Evolutionary conservation across 2,797 vertebrate species (phyloP).

Genomic region (Syngnathus rostellatus): DNA sequence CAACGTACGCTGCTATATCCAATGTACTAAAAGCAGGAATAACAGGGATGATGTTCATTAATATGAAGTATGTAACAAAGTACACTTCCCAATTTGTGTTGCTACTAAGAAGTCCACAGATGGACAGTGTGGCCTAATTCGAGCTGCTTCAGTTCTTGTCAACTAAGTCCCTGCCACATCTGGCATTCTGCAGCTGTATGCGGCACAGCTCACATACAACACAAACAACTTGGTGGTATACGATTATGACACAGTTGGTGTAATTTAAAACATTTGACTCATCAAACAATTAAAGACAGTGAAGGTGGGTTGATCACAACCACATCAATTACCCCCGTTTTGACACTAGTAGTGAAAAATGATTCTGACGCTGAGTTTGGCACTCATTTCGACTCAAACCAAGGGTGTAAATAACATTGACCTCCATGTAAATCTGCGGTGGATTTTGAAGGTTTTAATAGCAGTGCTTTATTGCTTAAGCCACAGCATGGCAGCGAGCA

Average conservation of each 20-base stretch:
- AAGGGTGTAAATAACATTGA: constrained; percentile 9
- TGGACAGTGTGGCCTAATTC: constrained; percentile 45
- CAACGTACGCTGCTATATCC: neutral
- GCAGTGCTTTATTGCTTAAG: constrained; percentile 15
- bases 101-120: constrained; percentile 41
- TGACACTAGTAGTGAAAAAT: neutral
- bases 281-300: neutral
- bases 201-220: constrained; percentile 16
- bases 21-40: neutral
- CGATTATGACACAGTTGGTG: neutral
- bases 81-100: constrained; percentile 21
- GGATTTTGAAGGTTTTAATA: constrained; percentile 26
- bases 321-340: neutral
- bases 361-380: neutral
- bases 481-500: constrained; percentile 13
- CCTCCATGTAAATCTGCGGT: constrained; percentile 11
- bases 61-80: constrained; percentile 1
- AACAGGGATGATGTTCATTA: constrained; percentile 3
- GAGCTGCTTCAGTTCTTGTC: constrained; percentile 8
- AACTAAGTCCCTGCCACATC: constrained; percentile 35
- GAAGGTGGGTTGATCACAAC: neutral
- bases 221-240: constrained; percentile 2
- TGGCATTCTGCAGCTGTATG: constrained; percentile 31
- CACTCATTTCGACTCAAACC: neutral
- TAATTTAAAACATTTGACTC: neutral